phyloP scores from a whole-genome alignment of 1,140 invertebrate species.

The Epicauta chinensis region DNA sequence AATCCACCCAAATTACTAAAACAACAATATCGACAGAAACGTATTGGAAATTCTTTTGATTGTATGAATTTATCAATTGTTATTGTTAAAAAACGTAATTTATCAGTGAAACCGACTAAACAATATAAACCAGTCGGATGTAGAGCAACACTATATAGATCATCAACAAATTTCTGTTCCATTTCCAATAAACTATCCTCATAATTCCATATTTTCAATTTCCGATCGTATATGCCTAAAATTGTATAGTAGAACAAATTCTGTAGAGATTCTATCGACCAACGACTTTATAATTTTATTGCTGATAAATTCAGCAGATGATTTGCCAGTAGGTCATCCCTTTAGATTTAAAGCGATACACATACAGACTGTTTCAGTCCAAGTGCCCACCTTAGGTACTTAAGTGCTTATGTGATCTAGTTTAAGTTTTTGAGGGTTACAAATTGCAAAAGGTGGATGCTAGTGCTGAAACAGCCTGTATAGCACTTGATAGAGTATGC shows the following conservation, averaged over 20 bases:
- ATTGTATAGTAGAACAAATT: neutral
- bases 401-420: too few species aligned
- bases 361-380: too few species aligned
- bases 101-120: conserved; percentile 85
- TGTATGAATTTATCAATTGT: conserved; percentile 80
- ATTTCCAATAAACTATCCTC: conserved; percentile 70
- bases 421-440: too few species aligned
- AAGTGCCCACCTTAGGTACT: too few species aligned
- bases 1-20: conserved; percentile 78
- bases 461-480: too few species aligned
- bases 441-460: too few species aligned
- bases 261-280: too few species aligned
- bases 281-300: too few species aligned
- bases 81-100: conserved; percentile 77
- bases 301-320: too few species aligned
- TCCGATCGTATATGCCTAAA: conserved; percentile 56
- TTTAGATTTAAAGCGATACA: too few species aligned
- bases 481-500: too few species aligned
- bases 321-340: too few species aligned
- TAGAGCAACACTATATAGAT: conserved; percentile 43
- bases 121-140: conserved; percentile 83
- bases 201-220: conserved; percentile 85
- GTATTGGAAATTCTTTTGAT: conserved; percentile 67
- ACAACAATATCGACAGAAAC: conserved; percentile 49
- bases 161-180: conserved; percentile 35